Evolutionary conservation across 1,140 invertebrate genomes (phyloP), one percentile per base, ranked within the genome.

Genomic region (Palaemon carinicauda): DNA sequence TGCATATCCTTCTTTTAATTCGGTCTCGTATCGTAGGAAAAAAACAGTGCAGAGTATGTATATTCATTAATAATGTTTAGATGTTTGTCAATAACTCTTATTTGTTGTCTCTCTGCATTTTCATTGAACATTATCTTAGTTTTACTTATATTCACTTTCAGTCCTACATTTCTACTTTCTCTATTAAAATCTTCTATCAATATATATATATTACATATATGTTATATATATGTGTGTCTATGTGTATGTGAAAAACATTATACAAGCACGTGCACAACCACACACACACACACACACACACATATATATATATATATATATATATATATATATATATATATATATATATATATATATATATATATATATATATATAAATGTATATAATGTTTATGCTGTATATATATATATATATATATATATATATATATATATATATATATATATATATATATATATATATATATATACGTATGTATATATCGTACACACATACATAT

Each of bases 241-340:
- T 33, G 29, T 74, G 33, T 33, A 74, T 31, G 33, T 74, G 14
- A 41, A 74, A 33, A 74, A 41, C 14, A 17, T 41, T 29, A 4
- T 74, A 75, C 41, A n/a, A n/a, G n/a, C n/a, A n/a, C n/a, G n/a
- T n/a, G n/a, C n/a, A n/a, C n/a, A n/a, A n/a, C n/a, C n/a, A n/a
- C n/a, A n/a, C n/a, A n/a, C n/a, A n/a, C n/a, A n/a, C n/a, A n/a
- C n/a, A n/a, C n/a, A n/a, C n/a, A n/a, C n/a, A n/a, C n/a, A n/a
- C n/a, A n/a, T n/a, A n/a, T n/a, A 75, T 75, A 75, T 33, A 75
- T 75, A 75, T 75, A 75, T 75, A 75, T 33, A 75, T 75, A 75
- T 75, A 75, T 75, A 75, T 75, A 75, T 75, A 75, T 75, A 75
- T 75, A 75, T 75, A 75, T 75, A 75, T 75, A 75, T 75, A 75